A percentile compares a stretch with the other conserved stretches of the same genome.
Conservation (phyloP, 2,888 invertebrate species). For the Rhimphoctona megacephalus region DNA sequence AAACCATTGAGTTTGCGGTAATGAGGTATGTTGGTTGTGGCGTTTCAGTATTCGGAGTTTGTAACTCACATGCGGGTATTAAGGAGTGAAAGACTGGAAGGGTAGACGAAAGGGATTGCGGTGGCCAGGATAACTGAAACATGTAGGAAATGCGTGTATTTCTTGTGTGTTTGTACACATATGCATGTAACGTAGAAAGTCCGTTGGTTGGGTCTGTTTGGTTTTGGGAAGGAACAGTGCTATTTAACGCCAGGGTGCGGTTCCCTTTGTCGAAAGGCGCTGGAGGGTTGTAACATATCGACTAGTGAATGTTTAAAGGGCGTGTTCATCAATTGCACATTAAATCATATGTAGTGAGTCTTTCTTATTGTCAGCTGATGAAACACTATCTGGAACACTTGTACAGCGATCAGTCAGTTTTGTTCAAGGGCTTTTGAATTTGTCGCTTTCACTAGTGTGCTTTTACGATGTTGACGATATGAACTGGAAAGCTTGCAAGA, state of each 20-base stretch:
- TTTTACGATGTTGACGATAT: conserved; percentile 15
- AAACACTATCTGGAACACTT: conserved; percentile 7
- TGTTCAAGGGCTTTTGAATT: conserved; percentile 28
- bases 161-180: not conserved
- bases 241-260: conserved; percentile 61
- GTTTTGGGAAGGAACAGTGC: conserved; percentile 39
- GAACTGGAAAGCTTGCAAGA: conserved; percentile 13
- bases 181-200: not conserved
- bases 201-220: conserved; percentile 42
- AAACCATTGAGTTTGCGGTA: conserved; percentile 51
- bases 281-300: not conserved
- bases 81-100: conserved; percentile 34
- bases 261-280: conserved; percentile 58
- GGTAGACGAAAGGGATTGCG: conserved; percentile 24
- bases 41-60: not conserved
- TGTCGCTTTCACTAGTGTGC: conserved; percentile 1
- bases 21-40: conserved; percentile 45
- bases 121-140: conserved; percentile 11
- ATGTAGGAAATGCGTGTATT: conserved; percentile 13
- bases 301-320: not conserved
- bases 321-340: not conserved
- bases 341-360: not conserved
- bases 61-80: conserved; percentile 18
- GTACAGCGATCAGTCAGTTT: conserved; percentile 43
- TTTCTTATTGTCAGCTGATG: conserved; percentile 7